Base-by-base conservation (phyloP, 2,888 invertebrate genomes). In the Azorinus chamasolen region DNA sequence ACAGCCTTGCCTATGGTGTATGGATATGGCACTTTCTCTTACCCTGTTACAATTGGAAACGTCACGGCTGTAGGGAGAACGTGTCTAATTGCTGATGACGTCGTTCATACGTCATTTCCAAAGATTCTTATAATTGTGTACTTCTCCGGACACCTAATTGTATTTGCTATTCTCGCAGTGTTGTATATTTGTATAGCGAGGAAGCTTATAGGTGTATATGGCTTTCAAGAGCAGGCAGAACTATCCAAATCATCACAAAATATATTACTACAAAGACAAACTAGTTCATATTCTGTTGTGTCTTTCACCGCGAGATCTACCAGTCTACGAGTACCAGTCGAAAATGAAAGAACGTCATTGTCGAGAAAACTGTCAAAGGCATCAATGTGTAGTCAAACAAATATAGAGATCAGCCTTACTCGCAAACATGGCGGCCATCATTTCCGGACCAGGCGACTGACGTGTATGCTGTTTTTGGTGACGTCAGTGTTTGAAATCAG, bases 401-500 rank as follows among this genome's bases (percentile, higher is more conserved):
- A 65, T 48, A 68, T 79, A 51, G 70, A 74, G 39, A 55, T 55
- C 37, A 70, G 55, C 50, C 43, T 79, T 3, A 58, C 79, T 5
- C 50, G 79, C 50, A 70, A 68, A 68, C 79, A 79, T 68, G 79
- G 79, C 54, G 79, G 79, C 48, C 79, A 79, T 54, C 18, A 45
- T 22, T 74, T 74, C 27, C 62, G 79, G 43, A 74, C 74, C 1
- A 74, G 63, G 41, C 41, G 79, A 43, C 54, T 79, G 27, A 79
- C 79, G 20, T 79, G 74, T 50, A 79, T 79, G 79, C 41, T 79
- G 32, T 79, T 79, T 46, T 50, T 79, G 18, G 74, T 79, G 43
- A 74, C 79, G 20, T 79, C 73, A 27, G 74, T 79, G 18, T 79
- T 79, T 53, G 79, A 79, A 68, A 73, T 74, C 14, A 79, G 79